Evolutionary conservation across 2,888 invertebrate species (phyloP), one percentile per base, ranked within the genome.

Genomic region (Thelaira solivaga): DNA sequence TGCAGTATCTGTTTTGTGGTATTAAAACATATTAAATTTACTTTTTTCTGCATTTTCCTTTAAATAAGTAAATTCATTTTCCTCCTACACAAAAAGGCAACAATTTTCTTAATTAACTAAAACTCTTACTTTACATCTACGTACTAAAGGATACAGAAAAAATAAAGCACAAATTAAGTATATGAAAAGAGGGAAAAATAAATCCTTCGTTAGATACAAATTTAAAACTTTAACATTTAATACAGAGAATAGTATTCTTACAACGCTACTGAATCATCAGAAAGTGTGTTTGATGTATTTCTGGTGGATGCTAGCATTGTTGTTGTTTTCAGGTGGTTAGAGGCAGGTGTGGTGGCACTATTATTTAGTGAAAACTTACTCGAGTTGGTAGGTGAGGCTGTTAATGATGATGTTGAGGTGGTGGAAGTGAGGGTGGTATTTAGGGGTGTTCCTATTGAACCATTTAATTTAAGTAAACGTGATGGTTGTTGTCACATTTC

Each of bases 401-500:
- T 36, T 59, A 59, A 65, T 51, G 68, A 59, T 61, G 57, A 31
- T 75, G 45, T 68, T 61, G 74, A 47, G 67, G 71, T 67, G 65
- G 75, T 55, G 34, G 49, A 49, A 51, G 36, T 53, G 24, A 45
- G 36, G 26, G 39, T 47, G 55, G 76, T 68, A 26, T 47, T 72
- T 31, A 39, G 24, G 26, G 24, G 34, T 34, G 64, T 20, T 39
- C 47, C 67, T 34, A 72, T 47, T 13, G 73, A 62, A 62, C 62
- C 62, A 57, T 62, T 77, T 41, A 49, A 29, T 34, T 69, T 61
- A 49, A 61, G 53, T 34, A 49, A 49, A 69, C 69, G 74, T 47
- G 62, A 34, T 85, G 64, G 62, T 20, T 55, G 85, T 81, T 86
- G 93, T 93, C 93, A 93, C 90, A 93, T 93, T 85, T 93, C 93